Evolutionary conservation across 2,888 invertebrate genomes (phyloP).

Genomic region (Polietes domitor): DNA sequence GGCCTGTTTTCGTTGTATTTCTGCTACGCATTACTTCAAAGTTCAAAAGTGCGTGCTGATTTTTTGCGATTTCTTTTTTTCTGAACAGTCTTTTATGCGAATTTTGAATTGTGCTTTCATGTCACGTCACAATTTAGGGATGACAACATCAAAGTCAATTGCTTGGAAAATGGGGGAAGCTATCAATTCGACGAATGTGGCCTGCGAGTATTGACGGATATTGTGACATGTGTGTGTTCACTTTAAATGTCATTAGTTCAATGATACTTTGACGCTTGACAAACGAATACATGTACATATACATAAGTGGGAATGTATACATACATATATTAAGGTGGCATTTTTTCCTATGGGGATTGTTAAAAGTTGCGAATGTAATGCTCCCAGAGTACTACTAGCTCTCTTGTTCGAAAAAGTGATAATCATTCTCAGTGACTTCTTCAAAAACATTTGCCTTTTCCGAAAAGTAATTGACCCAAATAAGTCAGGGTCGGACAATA

Average conservation of each 20-base stretch:
- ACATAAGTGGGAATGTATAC: too few relatives aligned
- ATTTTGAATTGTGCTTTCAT: slow-evolving; percentile 53
- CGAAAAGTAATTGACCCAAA: too few relatives aligned
- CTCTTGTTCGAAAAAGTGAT: too few relatives aligned
- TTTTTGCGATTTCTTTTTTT: slow-evolving; percentile 17
- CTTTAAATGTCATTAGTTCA: slow-evolving; percentile 34
- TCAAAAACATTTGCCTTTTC: too few relatives aligned
- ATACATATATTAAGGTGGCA: too few relatives aligned
- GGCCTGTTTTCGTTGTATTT: slow-evolving; percentile 52
- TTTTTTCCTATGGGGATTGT: too few relatives aligned
- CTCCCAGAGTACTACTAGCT: too few relatives aligned
- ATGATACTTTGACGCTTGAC: neutral
- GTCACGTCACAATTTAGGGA: slow-evolving; percentile 59
- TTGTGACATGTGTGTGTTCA: slow-evolving; percentile 61
- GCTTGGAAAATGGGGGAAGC: slow-evolving; percentile 76
- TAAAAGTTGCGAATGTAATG: too few relatives aligned
- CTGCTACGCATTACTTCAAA: slow-evolving; percentile 55
- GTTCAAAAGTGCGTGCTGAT: slow-evolving; percentile 55
- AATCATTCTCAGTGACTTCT: too few relatives aligned
- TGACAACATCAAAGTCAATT: slow-evolving; percentile 78
- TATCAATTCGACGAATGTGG: slow-evolving; percentile 2
- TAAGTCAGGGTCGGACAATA: too few relatives aligned
- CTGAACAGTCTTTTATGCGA: neutral
- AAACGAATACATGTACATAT: too few relatives aligned
- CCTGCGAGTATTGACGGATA: neutral